A percentile compares a stretch with the other conserved stretches of the same genome.
Conservation (phyloP, 2,888 invertebrate species). For the Orchesella flavescens region DNA sequence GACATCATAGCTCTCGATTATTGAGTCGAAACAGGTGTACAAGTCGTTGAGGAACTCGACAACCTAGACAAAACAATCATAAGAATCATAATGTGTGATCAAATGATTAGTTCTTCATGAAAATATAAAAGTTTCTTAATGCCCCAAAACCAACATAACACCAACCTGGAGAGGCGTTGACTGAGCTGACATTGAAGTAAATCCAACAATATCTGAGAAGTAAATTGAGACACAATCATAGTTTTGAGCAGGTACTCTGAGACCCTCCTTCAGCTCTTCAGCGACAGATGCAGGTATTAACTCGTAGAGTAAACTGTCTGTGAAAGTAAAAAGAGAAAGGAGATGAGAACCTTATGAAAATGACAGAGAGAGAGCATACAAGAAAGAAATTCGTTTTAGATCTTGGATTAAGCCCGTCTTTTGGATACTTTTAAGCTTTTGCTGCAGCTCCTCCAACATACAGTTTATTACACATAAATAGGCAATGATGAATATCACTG, state of each 20-base stretch:
- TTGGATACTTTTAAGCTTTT: too few species aligned
- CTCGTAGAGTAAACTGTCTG: constrained; percentile 88
- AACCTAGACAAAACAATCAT: constrained; percentile 77
- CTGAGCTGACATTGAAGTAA: constrained; percentile 81
- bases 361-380: neutral
- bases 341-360: neutral
- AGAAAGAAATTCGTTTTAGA: neutral
- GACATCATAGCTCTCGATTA: constrained; percentile 89
- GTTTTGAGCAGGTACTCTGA: constrained; percentile 85
- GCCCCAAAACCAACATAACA: neutral
- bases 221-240: constrained; percentile 88
- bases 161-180: constrained; percentile 85
- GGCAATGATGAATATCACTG: too few species aligned
- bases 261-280: constrained; percentile 90
- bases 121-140: too few species aligned
- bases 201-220: constrained; percentile 89
- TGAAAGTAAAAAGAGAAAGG: neutral
- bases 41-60: constrained; percentile 90
- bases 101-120: too few species aligned
- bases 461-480: too few species aligned
- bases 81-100: constrained; percentile 5
- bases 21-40: constrained; percentile 90
- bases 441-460: neutral
- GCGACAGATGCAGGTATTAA: constrained; percentile 91
- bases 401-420: neutral